phyloP scores from a whole-genome alignment of 53 echinoderm and acorn worm species.

The Actinopyga echinites region DNA sequence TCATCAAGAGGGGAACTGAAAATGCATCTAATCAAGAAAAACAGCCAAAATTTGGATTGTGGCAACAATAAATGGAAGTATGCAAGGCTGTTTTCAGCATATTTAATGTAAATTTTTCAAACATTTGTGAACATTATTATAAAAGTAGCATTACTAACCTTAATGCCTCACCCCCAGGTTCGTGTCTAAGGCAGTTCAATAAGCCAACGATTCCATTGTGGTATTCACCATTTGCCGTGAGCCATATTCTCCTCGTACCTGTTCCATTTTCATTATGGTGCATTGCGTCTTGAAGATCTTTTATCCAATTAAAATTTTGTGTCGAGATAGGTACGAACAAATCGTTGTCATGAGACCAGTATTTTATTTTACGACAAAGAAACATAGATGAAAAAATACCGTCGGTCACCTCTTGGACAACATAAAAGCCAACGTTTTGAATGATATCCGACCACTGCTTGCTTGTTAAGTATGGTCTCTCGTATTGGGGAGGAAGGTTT shows the following conservation, averaged over 20 bases:
- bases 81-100: too few relatives aligned
- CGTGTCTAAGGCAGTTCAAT: background rate
- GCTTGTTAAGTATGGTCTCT: background rate
- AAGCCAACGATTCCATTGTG: background rate
- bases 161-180: background rate
- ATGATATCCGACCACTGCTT: background rate
- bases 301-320: background rate
- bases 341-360: background rate
- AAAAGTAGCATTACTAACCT: too few relatives aligned
- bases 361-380: background rate
- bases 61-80: too few relatives aligned
- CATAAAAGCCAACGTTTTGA: background rate
- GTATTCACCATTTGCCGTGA: background rate
- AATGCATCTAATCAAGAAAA: too few relatives aligned
- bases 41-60: too few relatives aligned
- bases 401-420: background rate
- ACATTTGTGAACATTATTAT: too few relatives aligned
- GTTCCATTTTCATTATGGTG: background rate
- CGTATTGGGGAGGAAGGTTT: background rate
- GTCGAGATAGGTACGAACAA: background rate
- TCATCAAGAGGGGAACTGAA: too few relatives aligned
- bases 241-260: background rate
- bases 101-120: too few relatives aligned
- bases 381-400: background rate
- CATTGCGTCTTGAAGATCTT: background rate